These are phyloP conservation scores for Chascanopsetta lugubris DNA, from an alignment of 2,113 vertebrate genomes.

Conservation along the genomic window DNA sequence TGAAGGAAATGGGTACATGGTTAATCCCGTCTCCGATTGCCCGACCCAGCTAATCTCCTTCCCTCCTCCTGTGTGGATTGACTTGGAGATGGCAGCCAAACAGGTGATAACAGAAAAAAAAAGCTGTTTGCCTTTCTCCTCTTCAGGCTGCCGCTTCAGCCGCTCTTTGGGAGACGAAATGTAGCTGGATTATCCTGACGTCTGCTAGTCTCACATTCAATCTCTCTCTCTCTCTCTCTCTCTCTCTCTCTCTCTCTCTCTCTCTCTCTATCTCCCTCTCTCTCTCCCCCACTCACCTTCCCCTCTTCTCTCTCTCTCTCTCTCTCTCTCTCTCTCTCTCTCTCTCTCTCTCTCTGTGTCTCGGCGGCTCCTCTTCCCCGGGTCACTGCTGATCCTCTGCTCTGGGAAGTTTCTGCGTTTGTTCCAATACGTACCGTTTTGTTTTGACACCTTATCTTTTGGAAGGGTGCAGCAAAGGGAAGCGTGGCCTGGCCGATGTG, in stretches of 20 bases:
- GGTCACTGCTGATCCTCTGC: slow-evolving; percentile 39
- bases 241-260: slow-evolving; percentile 10
- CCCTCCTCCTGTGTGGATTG: slow-evolving; percentile 62
- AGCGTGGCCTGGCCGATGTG: slow-evolving; percentile 48
- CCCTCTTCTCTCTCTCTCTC: slow-evolving; percentile 3
- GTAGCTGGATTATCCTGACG: slow-evolving; percentile 54
- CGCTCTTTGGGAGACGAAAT: slow-evolving; percentile 35
- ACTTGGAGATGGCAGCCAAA: slow-evolving; percentile 55
- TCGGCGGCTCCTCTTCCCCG: neutral
- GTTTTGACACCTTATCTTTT: slow-evolving; percentile 58
- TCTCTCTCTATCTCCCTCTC: slow-evolving; percentile 18
- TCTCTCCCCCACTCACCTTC: too few relatives aligned
- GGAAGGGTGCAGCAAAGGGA: slow-evolving; percentile 39
- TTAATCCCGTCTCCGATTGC: slow-evolving; percentile 70
- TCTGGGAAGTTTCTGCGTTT: slow-evolving; percentile 42
- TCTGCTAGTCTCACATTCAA: slow-evolving; percentile 32
- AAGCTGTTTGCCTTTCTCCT: slow-evolving; percentile 60
- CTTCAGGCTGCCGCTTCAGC: slow-evolving; percentile 30
- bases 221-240: neutral
- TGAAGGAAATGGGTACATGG: slow-evolving; percentile 50
- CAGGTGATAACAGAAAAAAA: slow-evolving; percentile 69
- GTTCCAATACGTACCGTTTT: slow-evolving; percentile 36
- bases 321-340: slow-evolving; percentile 36
- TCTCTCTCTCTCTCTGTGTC: slow-evolving; percentile 5
- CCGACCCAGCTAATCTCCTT: slow-evolving; percentile 72